Base-by-base conservation (phyloP, 1,140 invertebrate species). In the Thrips palmi region DNA sequence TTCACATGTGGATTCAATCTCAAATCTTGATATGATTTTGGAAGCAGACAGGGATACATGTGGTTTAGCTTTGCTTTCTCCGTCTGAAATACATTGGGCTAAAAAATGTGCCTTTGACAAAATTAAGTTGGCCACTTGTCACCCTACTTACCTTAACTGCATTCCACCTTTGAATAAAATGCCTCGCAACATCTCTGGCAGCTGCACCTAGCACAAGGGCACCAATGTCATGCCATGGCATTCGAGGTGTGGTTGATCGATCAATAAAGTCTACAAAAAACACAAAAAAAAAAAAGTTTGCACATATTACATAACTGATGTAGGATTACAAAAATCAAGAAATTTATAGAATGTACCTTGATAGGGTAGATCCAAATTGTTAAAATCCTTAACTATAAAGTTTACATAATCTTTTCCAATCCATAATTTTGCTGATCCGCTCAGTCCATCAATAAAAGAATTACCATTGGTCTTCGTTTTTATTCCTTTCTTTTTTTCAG, bases 221-320 rank as follows among this genome's bases (percentile, higher is more conserved):
- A n/a, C 80, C 86, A 34, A 97, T 72, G 59, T 97, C 92, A 53
- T 97, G 92, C 93, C 93, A 97, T 2, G 93, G 93, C 91, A 97
- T 97, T 47, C 93, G 65, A 0, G 92, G 89, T 6, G 81, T 91
- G 2, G 70, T 75, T 23, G 68, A 71, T 25, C 91, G 65, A 53
- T 94, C 83, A 17, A 94, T 78, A 31, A 85, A 66, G 68, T 96
- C 89, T 72, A 62, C 52, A 62, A 69, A 45, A 37, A 48, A 41
- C 23, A 40, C 38, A 41, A 44, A 20, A 39, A 23, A 41, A 22
- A 21, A 33, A 34, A 44, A 3, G 12, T 19, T 10, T 3, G 17
- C 37, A 17, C 37, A 12, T 11, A 40, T n/a, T n/a, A n/a, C n/a
- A n/a, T n/a, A n/a, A 11, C 18, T 1, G 14, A 27, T 40, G 25